Evolutionary conservation across 2,113 vertebrate species (phyloP), one percentile per base, ranked within the genome.

Genomic region (Globicephala melas): DNA sequence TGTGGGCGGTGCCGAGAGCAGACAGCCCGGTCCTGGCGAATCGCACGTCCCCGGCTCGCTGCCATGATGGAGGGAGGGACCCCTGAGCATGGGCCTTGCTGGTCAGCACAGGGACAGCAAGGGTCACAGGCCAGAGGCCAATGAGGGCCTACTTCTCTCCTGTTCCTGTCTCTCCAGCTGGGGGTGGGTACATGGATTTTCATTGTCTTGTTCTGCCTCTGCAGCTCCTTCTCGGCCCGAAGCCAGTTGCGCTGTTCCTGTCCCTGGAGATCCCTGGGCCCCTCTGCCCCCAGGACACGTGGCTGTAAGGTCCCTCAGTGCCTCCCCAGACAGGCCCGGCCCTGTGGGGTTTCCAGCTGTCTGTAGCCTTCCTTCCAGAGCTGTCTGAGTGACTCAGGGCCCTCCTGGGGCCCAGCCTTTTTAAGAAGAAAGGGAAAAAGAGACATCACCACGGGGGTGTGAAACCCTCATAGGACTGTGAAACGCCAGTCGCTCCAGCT

Each of bases 151-250:
- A 1, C n/a, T 21, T 18, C 62, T 28, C 11, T 6, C 5, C 62
- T 5, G 4, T 26, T 12, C 50, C 50, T 14, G 14, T 10, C 10
- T 7, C 5, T 28, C 62, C 33, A 26, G 11, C 33, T 14, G 20
- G 2, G 0, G 53, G 6, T 6, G 67, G n/a, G 28, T 3, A 2
- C 26, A 0, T 0, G 0, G 55, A 33, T 15, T 10, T 28, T 13
- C 63, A 31, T 5, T 0, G 28, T 28, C 63, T 58, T 58, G 28
- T 28, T 12, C 63, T 6, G 60, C 28, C 63, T 28, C 63, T 13
- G 63, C 4, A 36, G 3, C 21, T 15, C 33, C 91, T 38, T 38
- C 80, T 50, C 20, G 3, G 55, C 58, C 58, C 31, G 38, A 12
- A 50, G n/a, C 41, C 33, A 26, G 71, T 55, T 15, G 23, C 4